Base-by-base conservation (phyloP, 2,113 vertebrate genomes). In the Thunnus maccoyii region DNA sequence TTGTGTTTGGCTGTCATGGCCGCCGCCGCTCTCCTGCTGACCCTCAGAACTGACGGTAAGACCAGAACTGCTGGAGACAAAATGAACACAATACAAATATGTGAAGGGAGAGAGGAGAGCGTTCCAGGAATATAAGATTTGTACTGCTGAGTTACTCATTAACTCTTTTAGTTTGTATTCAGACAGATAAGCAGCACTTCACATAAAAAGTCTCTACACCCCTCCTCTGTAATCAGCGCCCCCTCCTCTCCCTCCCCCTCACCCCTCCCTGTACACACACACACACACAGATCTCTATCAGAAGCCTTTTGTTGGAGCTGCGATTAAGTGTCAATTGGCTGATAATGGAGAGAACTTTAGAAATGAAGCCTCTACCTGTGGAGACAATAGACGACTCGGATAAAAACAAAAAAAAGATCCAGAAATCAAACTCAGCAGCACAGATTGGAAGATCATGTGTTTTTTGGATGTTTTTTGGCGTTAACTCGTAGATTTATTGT, bases 31-130 rank as follows among this genome's bases (percentile, higher is more conserved):
- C 60, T 94, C n/a, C 88, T 94, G 74, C 75, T 94, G 62, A 71
- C 52, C 36, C 82, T 87, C 58, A 41, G 75, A 60, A 66, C 86
- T 22, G 76, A 94, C 11, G 94, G 95, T 95, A 86, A 91, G 52
- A 55, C n/a, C 13, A 14, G 48, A 51, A 51, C 16, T 12, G 48
- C 10, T 51, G 11, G 16, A 51, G 16, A 51, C 10, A 51, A 51
- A 51, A 51, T 22, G 22, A 22, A 22, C 22, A 22, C 30, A 32
- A 3, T 3, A 32, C 5, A 32, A 32, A 32, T 32, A 32, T 32
- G 30, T 32, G 30, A 32, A 5, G 3, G 5, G 3, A 5, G 30
- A 5, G 30, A 36, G 32, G 32, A 36, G 32, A 36, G 32, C 1
- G 5, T 5, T 7, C 7, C 32, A 36, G 32, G 27, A 30, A 30